phyloP scores from a whole-genome alignment of 2,113 vertebrate species.

The Melierax canorus region DNA sequence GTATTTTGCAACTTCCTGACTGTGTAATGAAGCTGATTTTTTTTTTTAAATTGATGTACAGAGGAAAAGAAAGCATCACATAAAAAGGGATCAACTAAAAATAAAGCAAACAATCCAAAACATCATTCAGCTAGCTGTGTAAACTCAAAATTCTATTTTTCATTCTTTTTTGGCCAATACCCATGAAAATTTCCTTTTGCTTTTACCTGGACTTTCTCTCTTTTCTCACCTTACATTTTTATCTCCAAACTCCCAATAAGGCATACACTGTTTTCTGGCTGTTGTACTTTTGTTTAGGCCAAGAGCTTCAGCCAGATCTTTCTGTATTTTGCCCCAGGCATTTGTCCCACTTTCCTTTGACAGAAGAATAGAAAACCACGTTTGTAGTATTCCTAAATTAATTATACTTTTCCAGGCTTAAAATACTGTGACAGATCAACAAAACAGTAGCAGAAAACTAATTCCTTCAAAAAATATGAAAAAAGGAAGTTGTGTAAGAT shows the following conservation, averaged over 20 bases:
- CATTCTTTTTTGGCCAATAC: not conserved
- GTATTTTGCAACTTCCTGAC: not conserved
- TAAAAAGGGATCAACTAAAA: not conserved
- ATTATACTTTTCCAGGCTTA: slow-evolving; percentile 73
- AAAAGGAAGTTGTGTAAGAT: slow-evolving; percentile 80
- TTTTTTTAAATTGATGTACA: not conserved
- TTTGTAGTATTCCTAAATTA: slow-evolving; percentile 74
- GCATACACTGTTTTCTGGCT: not conserved
- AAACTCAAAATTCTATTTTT: not conserved
- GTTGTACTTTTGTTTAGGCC: slow-evolving; percentile 54
- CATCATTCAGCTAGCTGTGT: not conserved
- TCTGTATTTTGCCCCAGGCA: slow-evolving; percentile 56
- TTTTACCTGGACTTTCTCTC: not conserved
- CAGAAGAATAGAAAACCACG: slow-evolving; percentile 75
- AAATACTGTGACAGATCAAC: slow-evolving; percentile 77
- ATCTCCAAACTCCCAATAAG: not conserved
- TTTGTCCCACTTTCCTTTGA: slow-evolving; percentile 74
- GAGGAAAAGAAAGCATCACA: not conserved
- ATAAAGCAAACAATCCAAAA: not conserved
- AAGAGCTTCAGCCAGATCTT: slow-evolving; percentile 57
- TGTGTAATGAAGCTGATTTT: not conserved
- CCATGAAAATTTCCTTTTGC: not conserved
- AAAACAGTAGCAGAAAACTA: slow-evolving; percentile 76
- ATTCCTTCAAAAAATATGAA: slow-evolving; percentile 80
- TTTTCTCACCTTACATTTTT: not conserved